Evolutionary conservation across 2,113 vertebrate genomes (phyloP).

Genomic region (Tyrannus savana): DNA sequence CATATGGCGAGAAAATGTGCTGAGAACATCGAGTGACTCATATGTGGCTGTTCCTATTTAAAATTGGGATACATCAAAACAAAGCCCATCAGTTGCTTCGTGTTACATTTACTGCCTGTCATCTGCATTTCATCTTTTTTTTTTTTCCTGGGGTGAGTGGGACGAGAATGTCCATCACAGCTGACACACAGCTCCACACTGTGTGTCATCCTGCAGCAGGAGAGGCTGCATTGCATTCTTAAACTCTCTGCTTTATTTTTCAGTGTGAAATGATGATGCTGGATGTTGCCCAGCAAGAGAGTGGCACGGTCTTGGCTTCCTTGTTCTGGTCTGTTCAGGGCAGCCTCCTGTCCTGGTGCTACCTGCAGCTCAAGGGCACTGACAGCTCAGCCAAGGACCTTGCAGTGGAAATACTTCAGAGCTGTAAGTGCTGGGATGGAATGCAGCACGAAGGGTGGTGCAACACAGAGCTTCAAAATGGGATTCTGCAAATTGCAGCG

Average conservation of each 20-base stretch:
- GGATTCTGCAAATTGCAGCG: not conserved
- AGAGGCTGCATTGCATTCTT: not conserved
- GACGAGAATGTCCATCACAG: not conserved
- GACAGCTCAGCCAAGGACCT: slow-evolving; percentile 72
- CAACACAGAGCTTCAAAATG: not conserved
- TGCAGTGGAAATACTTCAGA: slow-evolving; percentile 84
- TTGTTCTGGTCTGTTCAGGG: slow-evolving; percentile 97
- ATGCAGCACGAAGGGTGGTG: not conserved
- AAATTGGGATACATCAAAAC: not conserved
- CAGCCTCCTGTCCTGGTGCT: slow-evolving; percentile 95
- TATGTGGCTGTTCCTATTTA: not conserved
- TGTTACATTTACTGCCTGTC: not conserved
- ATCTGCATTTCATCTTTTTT: not conserved
- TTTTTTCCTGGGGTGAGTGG: not conserved
- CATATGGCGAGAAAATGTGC: not conserved
- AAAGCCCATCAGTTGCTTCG: not conserved
- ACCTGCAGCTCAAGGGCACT: slow-evolving; percentile 89
- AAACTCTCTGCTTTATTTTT: not conserved
- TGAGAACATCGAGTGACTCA: not conserved
- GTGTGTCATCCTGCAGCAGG: not conserved
- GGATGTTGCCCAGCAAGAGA: slow-evolving; percentile 75
- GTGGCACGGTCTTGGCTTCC: slow-evolving; percentile 84
- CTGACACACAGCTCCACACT: not conserved
- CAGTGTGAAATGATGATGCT: slow-evolving; percentile 92
- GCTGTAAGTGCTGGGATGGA: slow-evolving; percentile 81